Evolutionary conservation across 2,888 invertebrate genomes (phyloP), one percentile per base, ranked within the genome.

Genomic region (Eupsilia transversa): DNA sequence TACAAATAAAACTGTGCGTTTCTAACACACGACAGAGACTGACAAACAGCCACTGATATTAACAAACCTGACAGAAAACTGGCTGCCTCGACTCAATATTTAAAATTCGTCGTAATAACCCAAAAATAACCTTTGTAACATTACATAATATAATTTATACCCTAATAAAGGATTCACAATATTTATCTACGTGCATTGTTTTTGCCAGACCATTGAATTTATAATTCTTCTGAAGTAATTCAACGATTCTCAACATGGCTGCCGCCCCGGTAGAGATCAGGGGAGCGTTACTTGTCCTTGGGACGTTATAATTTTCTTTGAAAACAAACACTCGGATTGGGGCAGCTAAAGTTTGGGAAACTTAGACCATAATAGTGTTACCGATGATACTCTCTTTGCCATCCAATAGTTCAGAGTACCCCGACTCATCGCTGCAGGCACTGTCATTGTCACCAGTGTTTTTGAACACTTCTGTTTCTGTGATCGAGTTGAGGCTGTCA

Each of bases 381-480:
- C 95, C 96, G 33, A 96, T 96, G 69, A 96, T 92, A 83, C 96
- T 96, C 33, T 96, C 96, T 88, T 95, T 96, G 41, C 93, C 94
- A 60, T 97, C 97, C 81, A 97, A 94, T 75, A 97, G 97, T 92
- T 99, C 99, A 43, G 98, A 99, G 94, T 98, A 99, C 6, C 99
- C 99, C 74, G 98, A 98, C 93, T 99, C 99, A 90, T 99, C 99
- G 92, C 98, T 98, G 91, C 98, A 98, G 81, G 98, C 98, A 89
- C 98, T 98, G 89, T 98, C 97, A 84, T 97, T 98, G 88, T 98
- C 98, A 68, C 97, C 97, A 0, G 89, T 89, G 64, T 89, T 94
- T 75, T 97, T 95, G 66, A 97, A 96, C 3, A 95, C 96, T 85
- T 97, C 97, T 12, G 95, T 93, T 84, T 96, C 95, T 30, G 91